Conservation (phyloP, 2,888 invertebrate genomes). For the Bedellia somnulentella region DNA sequence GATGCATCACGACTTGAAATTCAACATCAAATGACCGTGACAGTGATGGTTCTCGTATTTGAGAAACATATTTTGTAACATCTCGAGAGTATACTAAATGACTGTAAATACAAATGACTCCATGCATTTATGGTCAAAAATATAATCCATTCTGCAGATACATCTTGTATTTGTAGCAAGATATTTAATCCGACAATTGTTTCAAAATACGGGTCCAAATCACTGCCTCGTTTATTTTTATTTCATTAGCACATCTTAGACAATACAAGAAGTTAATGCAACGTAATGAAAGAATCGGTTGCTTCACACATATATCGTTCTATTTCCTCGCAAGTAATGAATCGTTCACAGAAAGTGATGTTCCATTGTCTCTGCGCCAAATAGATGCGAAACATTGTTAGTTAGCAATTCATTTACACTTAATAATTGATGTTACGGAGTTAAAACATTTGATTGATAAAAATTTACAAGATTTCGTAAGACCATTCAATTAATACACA, state of each 20-base stretch:
- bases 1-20: conserved; percentile 33
- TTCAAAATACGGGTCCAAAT: no score
- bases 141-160: no score
- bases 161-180: no score
- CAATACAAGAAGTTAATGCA: no score
- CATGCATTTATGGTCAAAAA: no score
- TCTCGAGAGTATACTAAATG: neutral
- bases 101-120: neutral
- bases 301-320: conserved; percentile 21
- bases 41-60: conserved; percentile 2
- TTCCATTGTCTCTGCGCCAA: conserved; percentile 23
- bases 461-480: no score
- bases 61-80: conserved; percentile 3
- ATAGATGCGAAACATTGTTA: conserved; percentile 14
- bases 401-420: neutral
- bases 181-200: no score
- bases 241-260: no score
- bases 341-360: conserved; percentile 27
- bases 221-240: conserved; percentile 47
- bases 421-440: no score
- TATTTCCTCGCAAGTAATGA: conserved; percentile 35
- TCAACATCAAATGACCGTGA: conserved; percentile 1
- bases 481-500: no score
- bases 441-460: no score
- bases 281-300: no score